phyloP scores from a whole-genome alignment of 2,888 invertebrate genomes.

The Strigamia maritima region DNA sequence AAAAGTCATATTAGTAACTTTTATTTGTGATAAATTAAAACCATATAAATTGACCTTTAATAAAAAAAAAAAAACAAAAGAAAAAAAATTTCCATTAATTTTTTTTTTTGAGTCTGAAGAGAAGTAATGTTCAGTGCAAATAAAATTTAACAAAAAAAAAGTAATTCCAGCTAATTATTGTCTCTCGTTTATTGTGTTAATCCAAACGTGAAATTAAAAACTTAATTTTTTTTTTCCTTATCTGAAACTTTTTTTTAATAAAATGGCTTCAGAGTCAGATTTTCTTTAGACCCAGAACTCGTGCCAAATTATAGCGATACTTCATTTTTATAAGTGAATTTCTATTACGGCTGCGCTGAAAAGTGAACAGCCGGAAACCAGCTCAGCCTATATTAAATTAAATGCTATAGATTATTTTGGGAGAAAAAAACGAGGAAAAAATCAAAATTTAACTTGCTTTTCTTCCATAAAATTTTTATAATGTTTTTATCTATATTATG shows the following conservation, averaged over 20 bases:
- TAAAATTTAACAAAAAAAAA: background rate
- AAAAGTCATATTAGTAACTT: too few relatives aligned
- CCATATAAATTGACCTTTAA: background rate
- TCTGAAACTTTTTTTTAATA: slow-evolving; percentile 19
- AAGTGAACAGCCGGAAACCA: background rate
- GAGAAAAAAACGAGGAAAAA: background rate
- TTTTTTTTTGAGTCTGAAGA: background rate
- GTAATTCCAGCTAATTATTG: slow-evolving; percentile 5
- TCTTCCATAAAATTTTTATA: background rate
- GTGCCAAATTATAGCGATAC: slow-evolving; percentile 20
- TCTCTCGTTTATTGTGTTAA: slow-evolving; percentile 17
- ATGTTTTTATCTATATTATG: background rate
- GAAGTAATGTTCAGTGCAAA: background rate
- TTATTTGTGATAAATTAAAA: too few relatives aligned
- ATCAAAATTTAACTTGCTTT: background rate
- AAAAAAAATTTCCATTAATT: background rate
- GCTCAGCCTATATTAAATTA: background rate
- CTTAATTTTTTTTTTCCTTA: background rate
- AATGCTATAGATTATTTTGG: background rate
- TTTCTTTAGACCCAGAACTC: background rate
- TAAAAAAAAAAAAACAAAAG: background rate
- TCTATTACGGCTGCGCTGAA: background rate
- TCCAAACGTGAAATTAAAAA: background rate
- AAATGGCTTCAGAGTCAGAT: background rate
- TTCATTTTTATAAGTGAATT: background rate